Evolutionary conservation across 2,888 invertebrate genomes (phyloP).

Genomic region (Athalia rosae): DNA sequence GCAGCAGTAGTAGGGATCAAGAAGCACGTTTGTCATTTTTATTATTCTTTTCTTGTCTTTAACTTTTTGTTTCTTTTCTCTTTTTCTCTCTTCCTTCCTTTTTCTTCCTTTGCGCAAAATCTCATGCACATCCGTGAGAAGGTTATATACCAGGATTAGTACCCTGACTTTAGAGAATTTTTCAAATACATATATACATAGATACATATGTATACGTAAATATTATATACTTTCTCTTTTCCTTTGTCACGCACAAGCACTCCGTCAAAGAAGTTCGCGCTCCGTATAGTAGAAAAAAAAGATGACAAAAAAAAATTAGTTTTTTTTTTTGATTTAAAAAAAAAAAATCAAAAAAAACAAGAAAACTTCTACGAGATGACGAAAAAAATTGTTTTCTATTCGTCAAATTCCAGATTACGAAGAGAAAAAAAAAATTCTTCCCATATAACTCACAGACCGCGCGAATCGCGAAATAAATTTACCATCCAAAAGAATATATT

Average conservation of each 20-base stretch:
- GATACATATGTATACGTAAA: too few species aligned
- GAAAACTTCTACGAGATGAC: neutral
- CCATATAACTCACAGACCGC: neutral
- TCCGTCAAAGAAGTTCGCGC: slow-evolving; percentile 6
- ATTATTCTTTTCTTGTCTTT: too few species aligned
- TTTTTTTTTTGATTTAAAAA: too few species aligned
- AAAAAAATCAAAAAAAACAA: too few species aligned
- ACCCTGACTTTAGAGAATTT: neutral
- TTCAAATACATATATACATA: neutral
- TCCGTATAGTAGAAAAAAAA: neutral
- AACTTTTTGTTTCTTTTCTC: too few species aligned
- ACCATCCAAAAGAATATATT: too few species aligned
- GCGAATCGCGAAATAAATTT: too few species aligned
- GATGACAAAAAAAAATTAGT: neutral
- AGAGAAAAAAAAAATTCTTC: neutral
- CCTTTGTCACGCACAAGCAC: slow-evolving; percentile 26
- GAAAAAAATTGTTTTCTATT: slow-evolving; percentile 22
- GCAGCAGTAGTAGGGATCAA: too few species aligned
- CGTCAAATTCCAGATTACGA: neutral
- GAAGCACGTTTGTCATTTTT: too few species aligned
- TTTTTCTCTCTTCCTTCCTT: neutral
- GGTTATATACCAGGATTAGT: slow-evolving; percentile 17
- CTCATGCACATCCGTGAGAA: neutral
- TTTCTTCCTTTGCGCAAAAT: neutral
- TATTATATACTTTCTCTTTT: neutral